Conservation (phyloP, 2,797 vertebrate species). For the Scolopax rusticola region DNA sequence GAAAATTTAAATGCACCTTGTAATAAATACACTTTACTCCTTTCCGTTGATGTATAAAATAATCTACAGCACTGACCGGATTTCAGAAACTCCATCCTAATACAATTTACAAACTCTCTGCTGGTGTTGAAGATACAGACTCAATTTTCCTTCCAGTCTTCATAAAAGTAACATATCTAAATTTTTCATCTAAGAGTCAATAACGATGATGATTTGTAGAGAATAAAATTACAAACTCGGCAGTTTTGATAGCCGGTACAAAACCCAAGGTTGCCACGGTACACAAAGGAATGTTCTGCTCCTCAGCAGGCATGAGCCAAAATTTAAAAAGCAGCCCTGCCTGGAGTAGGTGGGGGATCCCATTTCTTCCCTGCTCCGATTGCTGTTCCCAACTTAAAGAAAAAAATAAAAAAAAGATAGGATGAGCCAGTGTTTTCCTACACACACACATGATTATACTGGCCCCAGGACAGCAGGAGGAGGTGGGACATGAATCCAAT, state of each 20-base stretch:
- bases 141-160: constrained; percentile 56
- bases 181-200: constrained; percentile 62
- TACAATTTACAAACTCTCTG: constrained; percentile 66
- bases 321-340: not conserved
- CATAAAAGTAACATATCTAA: constrained; percentile 59
- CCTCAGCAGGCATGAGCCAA: not conserved
- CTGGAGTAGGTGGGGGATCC: not conserved
- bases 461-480: not conserved
- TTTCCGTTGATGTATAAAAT: constrained; percentile 54
- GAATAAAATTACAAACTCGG: constrained; percentile 50
- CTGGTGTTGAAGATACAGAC: constrained; percentile 60
- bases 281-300: constrained; percentile 38
- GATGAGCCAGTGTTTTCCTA: not conserved
- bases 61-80: constrained; percentile 64
- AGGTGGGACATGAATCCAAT: not conserved
- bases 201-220: constrained; percentile 32
- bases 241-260: constrained; percentile 37
- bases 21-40: constrained; percentile 48
- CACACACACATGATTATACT: not conserved
- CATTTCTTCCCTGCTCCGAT: not conserved
- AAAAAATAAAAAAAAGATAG: not conserved
- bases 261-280: constrained; percentile 37
- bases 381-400: not conserved
- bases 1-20: constrained; percentile 47
- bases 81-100: constrained; percentile 68